Percentiles rank a stretch among this genome's conserved stretches.
Evolutionary conservation across 2,888 invertebrate genomes (phyloP).

Genomic region (Pseudeuparius sepicola): DNA sequence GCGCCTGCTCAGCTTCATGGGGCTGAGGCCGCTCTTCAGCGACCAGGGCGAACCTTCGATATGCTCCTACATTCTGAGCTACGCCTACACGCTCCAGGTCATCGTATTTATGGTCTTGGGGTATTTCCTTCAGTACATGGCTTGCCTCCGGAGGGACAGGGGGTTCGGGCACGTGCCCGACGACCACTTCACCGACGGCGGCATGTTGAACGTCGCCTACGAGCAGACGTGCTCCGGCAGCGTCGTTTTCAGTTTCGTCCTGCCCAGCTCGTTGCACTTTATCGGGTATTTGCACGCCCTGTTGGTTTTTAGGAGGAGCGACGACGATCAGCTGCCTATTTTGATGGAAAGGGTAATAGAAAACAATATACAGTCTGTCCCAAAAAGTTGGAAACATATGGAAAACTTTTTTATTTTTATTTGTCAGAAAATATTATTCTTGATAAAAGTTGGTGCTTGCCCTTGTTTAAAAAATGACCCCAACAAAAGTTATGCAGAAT

Average conservation of each 20-base stretch:
- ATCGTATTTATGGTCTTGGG: constrained; percentile 38
- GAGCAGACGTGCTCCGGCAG: constrained; percentile 56
- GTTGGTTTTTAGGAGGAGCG: constrained; percentile 62
- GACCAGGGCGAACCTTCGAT: constrained; percentile 52
- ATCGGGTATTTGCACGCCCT: constrained; percentile 63
- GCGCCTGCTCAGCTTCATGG: constrained; percentile 62
- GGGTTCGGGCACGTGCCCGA: constrained; percentile 54
- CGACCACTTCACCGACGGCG: constrained; percentile 13
- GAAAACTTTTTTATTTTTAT: too few species aligned
- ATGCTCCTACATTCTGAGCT: constrained; percentile 51
- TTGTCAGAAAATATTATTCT: too few species aligned
- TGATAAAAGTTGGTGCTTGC: too few species aligned
- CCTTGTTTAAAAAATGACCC: too few species aligned
- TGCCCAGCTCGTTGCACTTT: constrained; percentile 64
- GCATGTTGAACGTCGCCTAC: constrained; percentile 10
- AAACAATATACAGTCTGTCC: too few species aligned
- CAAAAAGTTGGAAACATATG: too few species aligned
- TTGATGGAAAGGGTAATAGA: constrained; percentile 64
- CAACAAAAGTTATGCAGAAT: too few species aligned
- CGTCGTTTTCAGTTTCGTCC: constrained; percentile 58
- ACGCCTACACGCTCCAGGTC: constrained; percentile 50
- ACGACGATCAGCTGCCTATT: constrained; percentile 74
- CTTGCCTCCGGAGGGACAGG: constrained; percentile 63
- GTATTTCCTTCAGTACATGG: constrained; percentile 68
- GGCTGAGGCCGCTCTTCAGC: constrained; percentile 57